A percentile compares a stretch with the other conserved stretches of the same genome.
Evolutionary conservation across 30 jellyfish, hydroid and myxozoan species (phyloP).

Genomic region (Turritopsis rubra): DNA sequence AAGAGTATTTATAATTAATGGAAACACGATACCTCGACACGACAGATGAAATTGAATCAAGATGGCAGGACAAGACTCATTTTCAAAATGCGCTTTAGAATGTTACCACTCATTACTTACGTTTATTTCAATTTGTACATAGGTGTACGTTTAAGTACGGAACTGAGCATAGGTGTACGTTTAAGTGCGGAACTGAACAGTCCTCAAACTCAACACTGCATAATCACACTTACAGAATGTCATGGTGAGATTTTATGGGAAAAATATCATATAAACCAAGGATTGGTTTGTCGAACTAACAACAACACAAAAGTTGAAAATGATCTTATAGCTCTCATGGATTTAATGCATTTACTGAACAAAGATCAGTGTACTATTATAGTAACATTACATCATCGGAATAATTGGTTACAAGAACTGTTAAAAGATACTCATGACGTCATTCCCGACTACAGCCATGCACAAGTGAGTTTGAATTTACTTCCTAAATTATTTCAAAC

Average conservation of each 20-base stretch:
- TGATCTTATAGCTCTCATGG: background rate
- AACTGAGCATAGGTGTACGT: background rate
- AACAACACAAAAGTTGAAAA: background rate
- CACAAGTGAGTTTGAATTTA: slow-evolving; percentile 9
- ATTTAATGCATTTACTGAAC: background rate
- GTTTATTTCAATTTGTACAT: background rate
- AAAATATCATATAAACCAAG: background rate
- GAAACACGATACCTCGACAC: background rate
- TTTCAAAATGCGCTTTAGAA: background rate
- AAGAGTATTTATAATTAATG: background rate
- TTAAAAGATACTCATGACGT: background rate
- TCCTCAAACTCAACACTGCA: background rate
- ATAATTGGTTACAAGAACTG: background rate
- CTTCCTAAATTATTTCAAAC: no score
- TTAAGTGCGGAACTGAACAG: background rate
- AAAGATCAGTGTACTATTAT: background rate
- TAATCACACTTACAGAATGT: background rate
- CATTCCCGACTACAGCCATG: background rate
- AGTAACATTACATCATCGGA: background rate
- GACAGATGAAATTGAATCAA: background rate
- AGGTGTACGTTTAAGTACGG: background rate
- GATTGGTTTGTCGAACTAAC: background rate
- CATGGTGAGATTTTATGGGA: background rate
- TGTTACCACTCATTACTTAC: background rate
- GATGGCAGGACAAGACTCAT: background rate